Evolutionary conservation across 2,888 invertebrate species (phyloP).

Genomic region (Oeneis ivallda): DNA sequence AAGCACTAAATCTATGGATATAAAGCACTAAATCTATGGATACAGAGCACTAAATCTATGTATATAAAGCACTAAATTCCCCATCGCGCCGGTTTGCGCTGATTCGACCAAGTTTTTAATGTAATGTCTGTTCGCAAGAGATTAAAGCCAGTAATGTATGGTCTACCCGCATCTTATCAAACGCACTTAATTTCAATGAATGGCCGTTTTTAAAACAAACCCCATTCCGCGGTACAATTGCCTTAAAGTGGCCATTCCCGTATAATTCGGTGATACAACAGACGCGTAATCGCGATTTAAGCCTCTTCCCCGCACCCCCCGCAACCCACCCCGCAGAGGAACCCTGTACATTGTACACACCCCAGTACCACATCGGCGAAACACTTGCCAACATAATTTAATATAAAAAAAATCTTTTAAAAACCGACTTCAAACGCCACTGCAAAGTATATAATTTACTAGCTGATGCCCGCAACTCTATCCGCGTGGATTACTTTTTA

Average conservation of each 20-base stretch:
- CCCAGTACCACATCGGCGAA: no score
- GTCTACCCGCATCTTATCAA: constrained; percentile 18
- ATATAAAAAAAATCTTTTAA: no score
- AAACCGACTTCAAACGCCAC: no score
- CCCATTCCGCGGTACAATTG: constrained; percentile 31
- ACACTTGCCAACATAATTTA: not conserved
- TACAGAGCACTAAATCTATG: no score
- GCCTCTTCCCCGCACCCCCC: not conserved
- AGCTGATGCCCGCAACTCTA: no score
- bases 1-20: no score
- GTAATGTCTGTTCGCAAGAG: not conserved
- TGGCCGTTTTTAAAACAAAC: constrained; percentile 36
- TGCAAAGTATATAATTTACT: no score
- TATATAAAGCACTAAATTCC: not conserved
- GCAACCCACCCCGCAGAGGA: not conserved
- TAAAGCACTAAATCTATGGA: no score
- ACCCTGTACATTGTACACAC: no score
- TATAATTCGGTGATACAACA: constrained; percentile 28
- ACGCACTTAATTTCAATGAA: constrained; percentile 34
- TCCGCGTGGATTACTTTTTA: no score
- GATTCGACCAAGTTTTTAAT: not conserved
- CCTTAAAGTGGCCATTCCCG: constrained; percentile 30
- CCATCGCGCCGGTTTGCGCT: not conserved
- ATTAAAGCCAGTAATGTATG: constrained; percentile 4
- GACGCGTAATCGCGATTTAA: constrained; percentile 5